Base-by-base conservation (phyloP, 2,888 invertebrate species). In the Leptopilina myrica region DNA sequence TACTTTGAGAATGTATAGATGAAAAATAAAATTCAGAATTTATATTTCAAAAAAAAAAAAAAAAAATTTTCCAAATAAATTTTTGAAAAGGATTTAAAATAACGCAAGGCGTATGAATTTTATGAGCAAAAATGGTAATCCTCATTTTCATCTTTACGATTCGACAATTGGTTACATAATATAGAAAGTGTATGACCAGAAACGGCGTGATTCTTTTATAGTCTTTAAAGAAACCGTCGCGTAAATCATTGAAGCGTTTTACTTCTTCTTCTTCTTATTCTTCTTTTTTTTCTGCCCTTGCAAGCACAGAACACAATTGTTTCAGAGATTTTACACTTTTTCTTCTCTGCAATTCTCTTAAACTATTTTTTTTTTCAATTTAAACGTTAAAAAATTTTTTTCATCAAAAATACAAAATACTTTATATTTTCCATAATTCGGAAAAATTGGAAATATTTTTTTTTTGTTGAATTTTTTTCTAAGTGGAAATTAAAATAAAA, bases 161-260 rank as follows among this genome's bases (percentile, higher is more conserved):
- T 66, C 43, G 40, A 43, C 66, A 43, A 66, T 66, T 66, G 43
- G 66, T 66, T 66, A 46, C 66, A 66, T 66, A 66, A 43, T 40
- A 15, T 66, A 66, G 66, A 66, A 66, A 66, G 43, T 66, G 15
- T n/a, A 66, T 43, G 46, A 43, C 66, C 43, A 43, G 66, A 33
- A 43, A 66, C n/a, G 66, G 40, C n/a, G 46, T n/a, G 66, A 43
- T 66, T n/a, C 66, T 46, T 11, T 49, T 11, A 49, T 46, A 15
- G 66, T 43, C 66, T 66, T 66, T 66, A 66, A 66, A 66, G 66
- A 66, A 66, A 66, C 66, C 66, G 66, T 66, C 66, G 43, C 66
- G 15, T 66, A 66, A 66, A 66, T 66, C 66, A 66, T 66, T 15
- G 43, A 66, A 43, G 66, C 43, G 43, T 66, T 66, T 66, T 66